These are phyloP conservation scores for Harpagifer antarcticus DNA, from an alignment of 2,797 vertebrate species.

Conservation along the genomic window DNA sequence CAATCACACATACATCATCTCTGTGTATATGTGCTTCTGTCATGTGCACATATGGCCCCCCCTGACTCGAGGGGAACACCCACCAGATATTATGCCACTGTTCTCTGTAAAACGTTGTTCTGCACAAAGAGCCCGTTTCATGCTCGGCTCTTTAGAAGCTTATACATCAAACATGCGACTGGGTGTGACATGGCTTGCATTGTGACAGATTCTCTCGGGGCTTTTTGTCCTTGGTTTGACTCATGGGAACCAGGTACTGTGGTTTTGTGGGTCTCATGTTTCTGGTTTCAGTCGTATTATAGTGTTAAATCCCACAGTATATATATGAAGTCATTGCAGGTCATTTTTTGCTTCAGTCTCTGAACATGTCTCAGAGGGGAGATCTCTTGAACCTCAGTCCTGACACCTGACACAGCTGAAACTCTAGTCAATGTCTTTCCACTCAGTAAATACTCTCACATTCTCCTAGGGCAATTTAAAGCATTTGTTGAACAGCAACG, in stretches of 20 bases:
- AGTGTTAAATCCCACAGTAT: conserved; percentile 39
- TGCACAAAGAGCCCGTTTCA: conserved; percentile 75
- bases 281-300: conserved; percentile 60
- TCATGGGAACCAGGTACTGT: conserved; percentile 74
- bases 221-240: conserved; percentile 72
- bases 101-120: conserved; percentile 71
- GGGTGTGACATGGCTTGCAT: conserved; percentile 63
- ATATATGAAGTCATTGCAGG: conserved; percentile 50
- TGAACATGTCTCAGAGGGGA: conserved; percentile 30
- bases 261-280: conserved; percentile 56
- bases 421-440: conserved; percentile 15
- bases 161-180: conserved; percentile 67
- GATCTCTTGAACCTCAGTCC: conserved; percentile 20
- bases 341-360: conserved; percentile 19
- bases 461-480: neutral
- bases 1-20: no score
- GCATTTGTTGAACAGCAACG: conserved; percentile 1
- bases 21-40: conserved; percentile 17
- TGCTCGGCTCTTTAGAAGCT: conserved; percentile 67
- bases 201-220: conserved; percentile 57
- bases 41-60: conserved; percentile 48
- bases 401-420: conserved; percentile 15
- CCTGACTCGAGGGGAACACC: conserved; percentile 69
- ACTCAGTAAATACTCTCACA: neutral
- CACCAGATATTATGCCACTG: conserved; percentile 64